Conservation (phyloP, 2,113 vertebrate species). For the Rhadina sibilatrix region DNA sequence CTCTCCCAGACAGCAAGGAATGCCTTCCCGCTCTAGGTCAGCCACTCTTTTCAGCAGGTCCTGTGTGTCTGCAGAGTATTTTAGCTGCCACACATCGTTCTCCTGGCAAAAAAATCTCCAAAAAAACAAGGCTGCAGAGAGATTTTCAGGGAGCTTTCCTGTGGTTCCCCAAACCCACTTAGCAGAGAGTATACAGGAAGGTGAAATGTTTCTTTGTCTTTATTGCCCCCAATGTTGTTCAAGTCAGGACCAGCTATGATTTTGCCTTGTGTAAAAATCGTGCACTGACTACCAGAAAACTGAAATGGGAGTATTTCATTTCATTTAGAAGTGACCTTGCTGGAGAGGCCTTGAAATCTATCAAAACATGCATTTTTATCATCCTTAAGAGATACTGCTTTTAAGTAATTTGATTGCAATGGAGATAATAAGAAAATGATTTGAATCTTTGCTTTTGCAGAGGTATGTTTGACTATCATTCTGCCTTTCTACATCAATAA, state of each 20-base stretch:
- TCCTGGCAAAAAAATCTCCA: background rate
- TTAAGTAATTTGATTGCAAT: constrained; percentile 40
- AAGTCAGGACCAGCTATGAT: background rate
- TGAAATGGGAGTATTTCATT: background rate
- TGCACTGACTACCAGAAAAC: background rate
- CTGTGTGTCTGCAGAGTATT: background rate
- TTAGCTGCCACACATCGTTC: background rate
- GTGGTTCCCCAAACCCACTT: background rate
- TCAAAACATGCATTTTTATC: constrained; percentile 27
- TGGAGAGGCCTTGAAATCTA: background rate
- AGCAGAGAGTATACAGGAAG: background rate
- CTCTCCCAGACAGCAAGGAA: background rate
- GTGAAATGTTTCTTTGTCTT: background rate
- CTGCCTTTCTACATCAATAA: background rate
- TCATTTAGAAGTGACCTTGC: constrained; percentile 2
- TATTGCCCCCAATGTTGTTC: background rate
- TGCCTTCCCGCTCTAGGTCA: background rate
- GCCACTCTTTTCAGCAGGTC: background rate
- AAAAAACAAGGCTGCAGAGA: background rate
- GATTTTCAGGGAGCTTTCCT: background rate
- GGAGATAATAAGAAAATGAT: background rate
- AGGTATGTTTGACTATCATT: constrained; percentile 14
- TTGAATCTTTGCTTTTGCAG: constrained; percentile 4
- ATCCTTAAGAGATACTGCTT: background rate
- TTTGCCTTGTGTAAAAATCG: background rate